Conservation (phyloP, 2,797 vertebrate genomes). For the Gymnoscopelus braueri region DNA sequence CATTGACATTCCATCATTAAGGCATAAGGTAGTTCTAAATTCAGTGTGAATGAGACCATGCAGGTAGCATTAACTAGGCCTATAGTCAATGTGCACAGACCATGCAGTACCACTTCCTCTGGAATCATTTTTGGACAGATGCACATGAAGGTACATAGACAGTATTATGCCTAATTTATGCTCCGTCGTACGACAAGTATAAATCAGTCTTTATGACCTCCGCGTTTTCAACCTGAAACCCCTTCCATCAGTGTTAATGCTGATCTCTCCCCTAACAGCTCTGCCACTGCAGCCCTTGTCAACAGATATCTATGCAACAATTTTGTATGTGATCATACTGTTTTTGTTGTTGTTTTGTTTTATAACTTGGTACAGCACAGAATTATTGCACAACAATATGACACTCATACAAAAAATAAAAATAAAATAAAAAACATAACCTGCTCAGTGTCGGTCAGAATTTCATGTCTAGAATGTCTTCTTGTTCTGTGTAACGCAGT, state of each 20-base stretch:
- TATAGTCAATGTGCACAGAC: constrained; percentile 1
- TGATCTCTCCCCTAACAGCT: constrained; percentile 21
- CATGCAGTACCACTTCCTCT: background rate
- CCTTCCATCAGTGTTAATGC: constrained; percentile 17
- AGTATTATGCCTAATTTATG: background rate
- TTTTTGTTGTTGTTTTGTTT: constrained; percentile 21
- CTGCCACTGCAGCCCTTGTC: constrained; percentile 24
- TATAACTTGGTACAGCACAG: constrained; percentile 30
- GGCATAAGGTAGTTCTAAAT: constrained; percentile 51
- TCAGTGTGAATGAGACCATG: constrained; percentile 56
- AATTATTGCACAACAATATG: constrained; percentile 45
- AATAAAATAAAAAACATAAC: constrained; percentile 14
- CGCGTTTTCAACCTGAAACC: constrained; percentile 19
- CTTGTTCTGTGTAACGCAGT: constrained; percentile 7
- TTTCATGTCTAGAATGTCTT: constrained; percentile 10
- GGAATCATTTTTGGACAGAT: constrained; percentile 22
- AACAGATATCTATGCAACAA: constrained; percentile 19
- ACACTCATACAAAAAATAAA: constrained; percentile 16
- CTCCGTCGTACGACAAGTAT: too few relatives aligned
- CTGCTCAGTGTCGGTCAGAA: constrained; percentile 43
- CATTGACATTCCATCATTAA: constrained; percentile 46
- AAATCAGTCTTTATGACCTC: constrained; percentile 10
- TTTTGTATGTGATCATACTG: constrained; percentile 22
- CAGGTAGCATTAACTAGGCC: constrained; percentile 11
- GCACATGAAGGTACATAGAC: constrained; percentile 16